Percentiles rank a stretch among this genome's conserved stretches.
Evolutionary conservation across 2,888 invertebrate genomes (phyloP).

Genomic region (Seira sanloemensis): DNA sequence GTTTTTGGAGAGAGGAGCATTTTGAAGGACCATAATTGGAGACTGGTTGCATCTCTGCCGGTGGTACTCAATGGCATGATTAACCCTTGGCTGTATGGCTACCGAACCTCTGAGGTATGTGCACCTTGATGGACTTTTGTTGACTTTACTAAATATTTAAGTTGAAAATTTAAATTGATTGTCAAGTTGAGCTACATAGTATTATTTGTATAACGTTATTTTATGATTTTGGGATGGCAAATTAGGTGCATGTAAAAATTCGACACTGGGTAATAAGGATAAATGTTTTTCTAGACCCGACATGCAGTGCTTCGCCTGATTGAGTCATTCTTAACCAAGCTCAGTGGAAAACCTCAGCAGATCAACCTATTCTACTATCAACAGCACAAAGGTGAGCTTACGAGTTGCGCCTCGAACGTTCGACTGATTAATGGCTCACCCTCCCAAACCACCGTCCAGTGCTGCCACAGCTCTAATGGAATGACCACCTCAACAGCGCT

Average conservation of each 20-base stretch:
- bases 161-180: too few relatives aligned
- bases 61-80: constrained; percentile 80
- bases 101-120: constrained; percentile 80
- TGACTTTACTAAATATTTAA: too few relatives aligned
- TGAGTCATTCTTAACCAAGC: constrained; percentile 77
- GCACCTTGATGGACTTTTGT: too few relatives aligned
- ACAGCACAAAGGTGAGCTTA: constrained; percentile 73
- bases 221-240: too few relatives aligned
- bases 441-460: constrained; percentile 72
- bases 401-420: constrained; percentile 75
- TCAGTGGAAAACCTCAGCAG: constrained; percentile 72
- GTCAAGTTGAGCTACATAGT: too few relatives aligned
- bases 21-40: constrained; percentile 77
- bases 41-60: constrained; percentile 80
- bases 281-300: constrained; percentile 74
- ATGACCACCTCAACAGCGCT: constrained; percentile 28
- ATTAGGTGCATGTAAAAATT: too few relatives aligned
- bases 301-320: constrained; percentile 79
- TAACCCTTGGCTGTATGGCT: constrained; percentile 83
- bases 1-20: constrained; percentile 74
- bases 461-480: constrained; percentile 58
- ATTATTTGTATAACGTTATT: too few relatives aligned
- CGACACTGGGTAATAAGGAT: neutral
- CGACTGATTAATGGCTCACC: constrained; percentile 75
- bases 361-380: constrained; percentile 67